phyloP scores from a whole-genome alignment of 2,113 vertebrate species.

The Cyprinodon tularosa region DNA sequence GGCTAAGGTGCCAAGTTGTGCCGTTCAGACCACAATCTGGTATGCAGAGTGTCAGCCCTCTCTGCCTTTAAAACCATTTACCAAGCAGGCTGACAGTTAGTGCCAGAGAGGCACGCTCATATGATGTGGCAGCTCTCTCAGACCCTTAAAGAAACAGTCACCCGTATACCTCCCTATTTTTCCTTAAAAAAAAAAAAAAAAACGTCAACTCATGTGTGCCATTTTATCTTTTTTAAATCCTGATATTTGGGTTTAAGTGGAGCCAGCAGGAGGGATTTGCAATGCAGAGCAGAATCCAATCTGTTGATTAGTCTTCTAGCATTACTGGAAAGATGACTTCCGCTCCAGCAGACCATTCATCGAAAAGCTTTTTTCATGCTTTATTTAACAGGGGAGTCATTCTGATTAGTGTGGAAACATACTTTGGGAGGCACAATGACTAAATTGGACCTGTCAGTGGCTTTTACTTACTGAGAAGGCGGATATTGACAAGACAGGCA shows the following conservation, averaged over 20 bases:
- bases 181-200: conserved; percentile 14
- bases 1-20: conserved; percentile 57
- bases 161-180: conserved; percentile 32
- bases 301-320: conserved; percentile 89
- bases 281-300: conserved; percentile 82
- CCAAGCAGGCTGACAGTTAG: conserved; percentile 62
- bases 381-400: conserved; percentile 97
- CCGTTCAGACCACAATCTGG: conserved; percentile 43
- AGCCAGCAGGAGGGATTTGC: conserved; percentile 68
- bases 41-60: conserved; percentile 40
- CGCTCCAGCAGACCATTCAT: conserved; percentile 88
- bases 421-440: conserved; percentile 92
- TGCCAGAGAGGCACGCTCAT: conserved; percentile 61
- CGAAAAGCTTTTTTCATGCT: conserved; percentile 98
- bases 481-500: conserved; percentile 77
- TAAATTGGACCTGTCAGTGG: conserved; percentile 88
- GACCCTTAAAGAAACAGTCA: conserved; percentile 25
- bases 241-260: conserved; percentile 69
- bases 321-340: conserved; percentile 85
- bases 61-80: conserved; percentile 64
- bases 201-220: not conserved
- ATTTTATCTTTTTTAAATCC: conserved; percentile 14
- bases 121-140: conserved; percentile 69
- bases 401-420: conserved; percentile 96
- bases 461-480: conserved; percentile 80